These are phyloP conservation scores for Rhadina sibilatrix DNA, from an alignment of 2,113 vertebrate species.

Conservation along the genomic window DNA sequence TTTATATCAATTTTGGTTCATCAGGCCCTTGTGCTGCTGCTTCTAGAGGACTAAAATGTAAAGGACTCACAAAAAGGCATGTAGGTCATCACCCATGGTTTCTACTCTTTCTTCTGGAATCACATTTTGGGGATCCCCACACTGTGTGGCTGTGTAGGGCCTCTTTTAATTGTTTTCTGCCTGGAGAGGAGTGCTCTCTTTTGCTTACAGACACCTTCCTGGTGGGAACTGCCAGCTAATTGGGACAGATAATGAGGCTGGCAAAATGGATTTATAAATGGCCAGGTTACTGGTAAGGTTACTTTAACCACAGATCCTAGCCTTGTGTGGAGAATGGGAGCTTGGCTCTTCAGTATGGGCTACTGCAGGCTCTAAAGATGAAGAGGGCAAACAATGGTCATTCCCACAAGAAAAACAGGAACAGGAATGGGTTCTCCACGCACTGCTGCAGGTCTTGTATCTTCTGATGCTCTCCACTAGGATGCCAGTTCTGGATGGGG, in stretches of 20 bases:
- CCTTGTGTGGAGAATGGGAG: not conserved
- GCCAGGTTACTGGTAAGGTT: not conserved
- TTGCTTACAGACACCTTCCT: not conserved
- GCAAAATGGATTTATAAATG: not conserved
- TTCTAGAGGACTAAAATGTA: not conserved
- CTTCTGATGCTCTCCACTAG: not conserved
- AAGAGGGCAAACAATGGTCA: not conserved
- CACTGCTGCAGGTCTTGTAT: not conserved
- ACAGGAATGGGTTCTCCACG: not conserved
- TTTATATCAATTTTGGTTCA: not conserved
- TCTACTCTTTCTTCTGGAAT: not conserved
- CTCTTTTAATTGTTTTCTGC: not conserved
- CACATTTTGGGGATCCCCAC: not conserved
- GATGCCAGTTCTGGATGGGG: not conserved
- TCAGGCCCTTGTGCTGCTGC: not conserved
- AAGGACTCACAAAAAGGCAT: not conserved
- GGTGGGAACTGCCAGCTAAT: not conserved
- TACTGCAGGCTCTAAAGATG: not conserved
- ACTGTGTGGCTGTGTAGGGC: not conserved
- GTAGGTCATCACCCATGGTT: not conserved
- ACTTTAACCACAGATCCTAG: not conserved
- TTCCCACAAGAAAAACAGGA: not conserved
- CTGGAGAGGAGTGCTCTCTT: not conserved
- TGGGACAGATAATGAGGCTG: not conserved
- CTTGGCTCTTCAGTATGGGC: accelerated